phyloP scores from a whole-genome alignment of 2,113 vertebrate genomes.

The Tichodroma muraria region DNA sequence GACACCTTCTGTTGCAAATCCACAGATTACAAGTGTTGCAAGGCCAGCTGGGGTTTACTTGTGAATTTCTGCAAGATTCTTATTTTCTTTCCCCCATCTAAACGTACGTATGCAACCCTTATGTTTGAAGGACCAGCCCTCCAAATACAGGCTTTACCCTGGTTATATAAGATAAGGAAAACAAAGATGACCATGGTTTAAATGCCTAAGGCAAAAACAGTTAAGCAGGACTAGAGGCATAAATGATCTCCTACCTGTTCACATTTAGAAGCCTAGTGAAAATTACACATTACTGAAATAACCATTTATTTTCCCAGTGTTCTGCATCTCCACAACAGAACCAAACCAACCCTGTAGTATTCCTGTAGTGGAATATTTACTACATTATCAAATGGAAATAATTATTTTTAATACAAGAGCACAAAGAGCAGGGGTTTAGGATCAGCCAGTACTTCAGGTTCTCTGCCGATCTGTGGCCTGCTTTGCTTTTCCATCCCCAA shows the following conservation, averaged over 20 bases:
- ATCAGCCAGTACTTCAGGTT: neutral
- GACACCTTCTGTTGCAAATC: conserved; percentile 37
- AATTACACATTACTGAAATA: neutral
- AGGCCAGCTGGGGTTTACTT: neutral
- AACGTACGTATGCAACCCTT: neutral
- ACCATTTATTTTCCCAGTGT: neutral
- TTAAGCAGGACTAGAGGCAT: neutral
- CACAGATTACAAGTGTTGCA: neutral
- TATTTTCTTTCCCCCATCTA: neutral
- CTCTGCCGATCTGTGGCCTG: neutral
- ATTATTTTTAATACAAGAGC: neutral
- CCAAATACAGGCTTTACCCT: neutral
- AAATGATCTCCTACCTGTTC: neutral
- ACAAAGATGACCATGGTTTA: neutral
- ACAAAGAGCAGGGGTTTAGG: neutral
- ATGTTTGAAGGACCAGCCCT: neutral
- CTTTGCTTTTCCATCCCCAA: neutral
- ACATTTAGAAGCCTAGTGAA: neutral
- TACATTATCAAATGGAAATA: neutral
- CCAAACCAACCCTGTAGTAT: neutral
- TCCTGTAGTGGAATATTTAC: neutral
- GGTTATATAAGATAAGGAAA: neutral
- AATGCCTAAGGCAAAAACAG: neutral
- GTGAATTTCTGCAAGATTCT: neutral
- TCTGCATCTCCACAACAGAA: neutral